Percentiles rank a stretch among this genome's conserved stretches.
These are phyloP conservation scores for Netelia virgata DNA, from an alignment of 2,888 invertebrate species.

Conservation along the genomic window DNA sequence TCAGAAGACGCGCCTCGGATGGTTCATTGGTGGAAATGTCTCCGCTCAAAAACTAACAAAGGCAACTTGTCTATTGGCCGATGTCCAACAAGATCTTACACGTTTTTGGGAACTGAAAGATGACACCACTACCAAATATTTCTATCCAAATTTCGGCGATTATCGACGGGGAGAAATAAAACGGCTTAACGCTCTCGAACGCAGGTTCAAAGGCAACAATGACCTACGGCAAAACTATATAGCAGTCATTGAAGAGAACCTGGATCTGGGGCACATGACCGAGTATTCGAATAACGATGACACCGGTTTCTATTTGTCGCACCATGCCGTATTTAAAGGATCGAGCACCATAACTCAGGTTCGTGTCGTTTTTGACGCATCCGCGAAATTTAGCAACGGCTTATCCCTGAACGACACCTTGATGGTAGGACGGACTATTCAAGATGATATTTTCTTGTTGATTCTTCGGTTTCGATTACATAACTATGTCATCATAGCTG, in stretches of 20 bases:
- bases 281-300: neutral
- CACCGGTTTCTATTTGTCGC: slow-evolving; percentile 63
- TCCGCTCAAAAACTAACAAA: no score
- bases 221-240: slow-evolving; percentile 44
- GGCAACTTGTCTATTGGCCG: neutral
- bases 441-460: slow-evolving; percentile 70
- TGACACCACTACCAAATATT: no score
- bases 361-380: slow-evolving; percentile 73
- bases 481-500: neutral
- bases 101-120: slow-evolving; percentile 8
- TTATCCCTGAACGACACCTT: slow-evolving; percentile 68
- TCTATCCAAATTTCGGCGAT: slow-evolving; percentile 17
- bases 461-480: slow-evolving; percentile 56
- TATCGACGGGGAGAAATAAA: slow-evolving; percentile 38
- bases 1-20: slow-evolving; percentile 53
- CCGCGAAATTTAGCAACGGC: slow-evolving; percentile 61
- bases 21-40: slow-evolving; percentile 34
- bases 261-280: slow-evolving; percentile 50
- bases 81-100: slow-evolving; percentile 11
- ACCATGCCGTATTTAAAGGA: slow-evolving; percentile 68
- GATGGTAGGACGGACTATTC: slow-evolving; percentile 70
- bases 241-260: slow-evolving; percentile 43
- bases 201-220: slow-evolving; percentile 44
- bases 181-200: slow-evolving; percentile 51
- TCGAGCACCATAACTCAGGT: slow-evolving; percentile 69